These are phyloP conservation scores for Aldrovandia affinis DNA, from an alignment of 2,797 vertebrate genomes.

Conservation along the genomic window DNA sequence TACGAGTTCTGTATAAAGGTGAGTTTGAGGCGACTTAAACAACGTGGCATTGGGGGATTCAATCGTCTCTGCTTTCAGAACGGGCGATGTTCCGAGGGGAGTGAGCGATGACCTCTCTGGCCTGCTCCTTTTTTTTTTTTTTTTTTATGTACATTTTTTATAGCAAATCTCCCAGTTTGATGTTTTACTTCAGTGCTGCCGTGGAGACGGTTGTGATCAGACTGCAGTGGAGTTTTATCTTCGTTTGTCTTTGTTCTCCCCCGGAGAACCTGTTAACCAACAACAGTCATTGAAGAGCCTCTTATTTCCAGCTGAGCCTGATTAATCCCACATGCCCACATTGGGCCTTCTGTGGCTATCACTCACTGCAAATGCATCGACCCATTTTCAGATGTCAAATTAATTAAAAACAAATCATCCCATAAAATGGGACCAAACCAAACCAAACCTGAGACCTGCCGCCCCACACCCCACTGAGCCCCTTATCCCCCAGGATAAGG, in stretches of 20 bases:
- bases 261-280: constrained; percentile 4
- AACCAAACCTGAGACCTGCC: background rate
- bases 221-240: background rate
- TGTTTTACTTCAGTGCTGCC: background rate
- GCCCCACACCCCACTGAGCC: background rate
- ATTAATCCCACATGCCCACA: constrained; percentile 8
- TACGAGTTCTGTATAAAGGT: constrained; percentile 98
- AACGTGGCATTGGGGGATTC: background rate
- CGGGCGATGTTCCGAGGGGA: background rate
- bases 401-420: constrained; percentile 4
- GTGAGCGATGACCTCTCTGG: background rate
- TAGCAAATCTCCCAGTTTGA: background rate
- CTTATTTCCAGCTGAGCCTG: constrained; percentile 13
- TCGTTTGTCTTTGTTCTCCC: background rate
- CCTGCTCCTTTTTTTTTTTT: background rate
- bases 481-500: background rate
- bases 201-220: background rate
- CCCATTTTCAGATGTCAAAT: constrained; percentile 23
- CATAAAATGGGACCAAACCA: background rate
- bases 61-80: background rate
- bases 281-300: background rate
- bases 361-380: background rate
- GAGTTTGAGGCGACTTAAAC: constrained; percentile 35
- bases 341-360: background rate
- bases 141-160: too few species aligned